These are phyloP conservation scores for Trypoxylus dichotomus DNA, from an alignment of 1,140 invertebrate genomes.

Conservation along the genomic window DNA sequence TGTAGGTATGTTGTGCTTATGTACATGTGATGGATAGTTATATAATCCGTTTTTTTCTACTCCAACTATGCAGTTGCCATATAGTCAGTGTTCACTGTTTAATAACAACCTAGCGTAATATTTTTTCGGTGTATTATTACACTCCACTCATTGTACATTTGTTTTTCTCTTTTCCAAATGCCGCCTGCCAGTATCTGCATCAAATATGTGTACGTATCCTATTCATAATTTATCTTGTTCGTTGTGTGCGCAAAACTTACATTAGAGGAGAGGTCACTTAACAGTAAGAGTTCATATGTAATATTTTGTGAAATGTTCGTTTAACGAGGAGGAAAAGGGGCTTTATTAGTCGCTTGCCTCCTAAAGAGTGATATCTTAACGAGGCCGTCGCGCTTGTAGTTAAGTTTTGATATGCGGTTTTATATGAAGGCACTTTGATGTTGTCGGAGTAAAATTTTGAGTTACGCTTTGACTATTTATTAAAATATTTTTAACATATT, in stretches of 20 bases:
- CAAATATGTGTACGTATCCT: slow-evolving; percentile 25
- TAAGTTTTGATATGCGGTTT: not conserved
- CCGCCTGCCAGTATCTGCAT: slow-evolving; percentile 20
- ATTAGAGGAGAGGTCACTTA: slow-evolving; percentile 24
- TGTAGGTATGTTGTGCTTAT: not conserved
- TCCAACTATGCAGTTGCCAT: not conserved
- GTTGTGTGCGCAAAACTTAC: not conserved
- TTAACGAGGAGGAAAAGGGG: slow-evolving; percentile 46
- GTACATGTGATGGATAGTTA: not conserved
- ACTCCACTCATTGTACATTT: slow-evolving; percentile 11
- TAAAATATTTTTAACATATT: no score
- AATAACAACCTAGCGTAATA: not conserved
- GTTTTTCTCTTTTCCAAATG: slow-evolving; percentile 22
- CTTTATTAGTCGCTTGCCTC: slow-evolving; percentile 42
- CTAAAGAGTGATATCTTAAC: slow-evolving; percentile 29
- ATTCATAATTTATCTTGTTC: slow-evolving; percentile 23
- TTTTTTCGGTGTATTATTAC: not conserved
- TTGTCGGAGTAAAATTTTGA: no score
- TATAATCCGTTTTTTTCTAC: not conserved
- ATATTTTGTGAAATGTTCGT: slow-evolving; percentile 25
- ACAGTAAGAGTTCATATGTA: slow-evolving; percentile 30
- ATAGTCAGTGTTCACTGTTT: not conserved
- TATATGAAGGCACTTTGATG: no score
- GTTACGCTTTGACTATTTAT: no score
- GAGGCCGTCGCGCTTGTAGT: not conserved